A percentile compares a stretch with the other conserved stretches of the same genome.
phyloP scores from a whole-genome alignment of 2,797 vertebrate genomes.

The Okamejei kenojei region DNA sequence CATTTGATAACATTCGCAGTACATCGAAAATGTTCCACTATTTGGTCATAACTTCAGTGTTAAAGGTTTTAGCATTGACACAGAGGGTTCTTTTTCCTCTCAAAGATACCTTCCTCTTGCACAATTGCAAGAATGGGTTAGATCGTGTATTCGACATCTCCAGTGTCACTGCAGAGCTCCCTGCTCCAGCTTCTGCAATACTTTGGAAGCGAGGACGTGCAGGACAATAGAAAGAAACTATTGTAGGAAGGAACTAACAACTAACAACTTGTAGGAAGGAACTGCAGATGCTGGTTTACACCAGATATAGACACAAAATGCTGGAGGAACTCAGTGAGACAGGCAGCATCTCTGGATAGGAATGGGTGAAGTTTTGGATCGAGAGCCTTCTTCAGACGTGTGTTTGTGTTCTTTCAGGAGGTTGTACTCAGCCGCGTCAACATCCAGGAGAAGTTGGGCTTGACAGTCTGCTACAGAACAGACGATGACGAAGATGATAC shows the following conservation, averaged over 20 bases:
- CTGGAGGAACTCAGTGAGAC: too few relatives aligned
- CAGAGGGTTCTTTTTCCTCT: neutral
- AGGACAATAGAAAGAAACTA: neutral
- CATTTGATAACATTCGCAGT: neutral
- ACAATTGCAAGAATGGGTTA: neutral
- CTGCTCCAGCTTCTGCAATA: neutral
- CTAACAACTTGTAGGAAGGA: neutral
- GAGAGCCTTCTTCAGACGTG: too few relatives aligned
- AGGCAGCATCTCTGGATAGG: too few relatives aligned
- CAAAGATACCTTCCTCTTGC: neutral
- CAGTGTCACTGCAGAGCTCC: neutral
- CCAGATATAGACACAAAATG: too few relatives aligned
- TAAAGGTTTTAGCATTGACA: neutral
- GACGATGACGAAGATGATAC: constrained; percentile 92
- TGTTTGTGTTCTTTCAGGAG: constrained; percentile 62
- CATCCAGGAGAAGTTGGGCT: constrained; percentile 87
- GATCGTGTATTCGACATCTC: neutral
- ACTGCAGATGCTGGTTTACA: too few relatives aligned
- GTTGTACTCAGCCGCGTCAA: constrained; percentile 80
- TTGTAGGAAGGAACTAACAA: neutral
- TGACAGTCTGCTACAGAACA: constrained; percentile 92
- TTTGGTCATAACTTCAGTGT: neutral
- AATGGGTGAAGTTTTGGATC: too few relatives aligned
- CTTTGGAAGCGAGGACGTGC: neutral
- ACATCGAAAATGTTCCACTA: neutral